phyloP scores from a whole-genome alignment of 2,113 vertebrate genomes.

The Amblyornis subalaris region DNA sequence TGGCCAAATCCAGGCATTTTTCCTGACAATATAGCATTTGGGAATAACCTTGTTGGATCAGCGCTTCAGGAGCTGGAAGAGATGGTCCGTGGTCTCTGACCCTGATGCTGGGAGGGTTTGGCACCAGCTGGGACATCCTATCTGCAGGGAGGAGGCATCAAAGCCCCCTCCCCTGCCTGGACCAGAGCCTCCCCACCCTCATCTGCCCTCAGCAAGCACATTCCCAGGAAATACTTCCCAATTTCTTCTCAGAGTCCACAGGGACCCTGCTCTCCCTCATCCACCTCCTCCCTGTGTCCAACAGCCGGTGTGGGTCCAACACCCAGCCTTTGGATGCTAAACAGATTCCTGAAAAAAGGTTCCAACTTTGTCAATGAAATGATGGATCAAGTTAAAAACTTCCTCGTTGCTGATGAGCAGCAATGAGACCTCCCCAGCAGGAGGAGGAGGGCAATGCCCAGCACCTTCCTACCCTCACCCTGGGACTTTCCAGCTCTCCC shows the following conservation, averaged over 20 bases:
- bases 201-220: accelerated
- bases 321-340: not conserved
- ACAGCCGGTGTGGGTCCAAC: not conserved
- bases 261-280: not conserved
- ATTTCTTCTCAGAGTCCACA: not conserved
- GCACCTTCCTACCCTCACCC: not conserved
- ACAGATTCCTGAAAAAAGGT: not conserved
- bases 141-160: not conserved
- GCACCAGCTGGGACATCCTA: not conserved
- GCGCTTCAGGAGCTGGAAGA: not conserved
- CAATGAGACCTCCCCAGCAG: not conserved
- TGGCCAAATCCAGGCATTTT: not conserved
- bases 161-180: not conserved
- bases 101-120: not conserved
- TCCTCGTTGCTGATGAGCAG: not conserved
- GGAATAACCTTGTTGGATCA: not conserved
- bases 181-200: not conserved
- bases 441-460: not conserved
- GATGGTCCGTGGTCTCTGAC: accelerated
- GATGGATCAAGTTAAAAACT: not conserved
- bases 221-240: not conserved
- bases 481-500: not conserved
- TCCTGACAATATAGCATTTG: not conserved
- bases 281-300: not conserved
- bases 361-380: not conserved